Evolutionary conservation across 64 coral and sea anemone genomes (phyloP).

Genomic region (Porites lutea): DNA sequence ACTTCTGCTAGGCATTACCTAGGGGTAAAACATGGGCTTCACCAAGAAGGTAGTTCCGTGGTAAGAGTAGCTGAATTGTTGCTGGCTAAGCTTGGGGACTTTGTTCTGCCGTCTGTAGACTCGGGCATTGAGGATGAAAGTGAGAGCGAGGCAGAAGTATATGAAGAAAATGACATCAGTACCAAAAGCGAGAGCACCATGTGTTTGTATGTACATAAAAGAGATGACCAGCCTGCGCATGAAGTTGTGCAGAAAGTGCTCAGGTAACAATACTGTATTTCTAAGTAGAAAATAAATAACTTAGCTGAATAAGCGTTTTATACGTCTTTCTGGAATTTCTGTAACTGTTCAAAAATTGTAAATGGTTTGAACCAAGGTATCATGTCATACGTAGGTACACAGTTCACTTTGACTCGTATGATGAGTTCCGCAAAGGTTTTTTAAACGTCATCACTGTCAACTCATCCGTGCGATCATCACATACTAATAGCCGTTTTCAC

Average conservation of each 20-base stretch:
- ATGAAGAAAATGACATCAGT: not conserved
- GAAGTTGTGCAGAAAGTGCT: slow-evolving; percentile 93
- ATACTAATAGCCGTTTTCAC: too few relatives aligned
- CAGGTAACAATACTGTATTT: slow-evolving; percentile 42
- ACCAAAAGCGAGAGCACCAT: slow-evolving; percentile 18
- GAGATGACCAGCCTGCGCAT: slow-evolving; percentile 81
- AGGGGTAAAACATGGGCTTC: slow-evolving; percentile 30
- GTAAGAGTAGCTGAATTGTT: slow-evolving; percentile 76
- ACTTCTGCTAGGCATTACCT: slow-evolving; percentile 44
- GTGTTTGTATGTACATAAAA: slow-evolving; percentile 83
- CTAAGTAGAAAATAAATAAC: too few relatives aligned
- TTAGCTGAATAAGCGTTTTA: too few relatives aligned
- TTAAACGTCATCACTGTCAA: too few relatives aligned
- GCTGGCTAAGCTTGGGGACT: slow-evolving; percentile 84
- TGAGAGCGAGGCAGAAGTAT: slow-evolving; percentile 8
- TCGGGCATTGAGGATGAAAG: slow-evolving; percentile 5
- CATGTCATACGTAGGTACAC: too few relatives aligned
- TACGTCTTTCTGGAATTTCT: too few relatives aligned
- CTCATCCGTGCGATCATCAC: too few relatives aligned
- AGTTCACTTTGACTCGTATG: too few relatives aligned
- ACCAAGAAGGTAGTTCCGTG: slow-evolving; percentile 19
- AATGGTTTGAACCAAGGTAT: not conserved
- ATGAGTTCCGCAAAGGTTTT: too few relatives aligned
- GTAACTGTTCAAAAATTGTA: too few relatives aligned
- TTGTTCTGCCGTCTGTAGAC: slow-evolving; percentile 70